A percentile compares a stretch with the other conserved stretches of the same genome.
These are phyloP conservation scores for Whitmania pigra DNA, from an alignment of 1,140 invertebrate species.

Conservation along the genomic window DNA sequence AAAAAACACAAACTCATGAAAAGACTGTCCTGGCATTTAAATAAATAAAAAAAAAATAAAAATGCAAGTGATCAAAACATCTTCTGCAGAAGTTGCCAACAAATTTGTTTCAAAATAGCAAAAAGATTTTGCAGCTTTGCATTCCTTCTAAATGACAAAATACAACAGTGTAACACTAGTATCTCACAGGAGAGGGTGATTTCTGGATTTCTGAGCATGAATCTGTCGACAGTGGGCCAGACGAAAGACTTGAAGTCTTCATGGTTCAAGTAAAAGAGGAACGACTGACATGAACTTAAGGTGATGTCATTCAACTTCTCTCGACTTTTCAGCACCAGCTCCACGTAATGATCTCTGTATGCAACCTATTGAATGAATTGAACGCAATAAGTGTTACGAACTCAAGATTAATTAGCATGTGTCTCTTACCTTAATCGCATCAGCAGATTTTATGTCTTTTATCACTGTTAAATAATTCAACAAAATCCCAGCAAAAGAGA, in stretches of 20 bases:
- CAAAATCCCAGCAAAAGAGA: slow-evolving; percentile 1
- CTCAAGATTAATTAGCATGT: too few relatives aligned
- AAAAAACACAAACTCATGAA: slow-evolving; percentile 18
- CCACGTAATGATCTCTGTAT: slow-evolving; percentile 27
- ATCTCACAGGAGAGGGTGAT: slow-evolving; percentile 56
- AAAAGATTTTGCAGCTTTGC: neutral
- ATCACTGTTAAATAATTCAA: neutral
- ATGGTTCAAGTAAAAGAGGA: slow-evolving; percentile 54
- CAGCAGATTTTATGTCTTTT: neutral
- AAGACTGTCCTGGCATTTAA: neutral
- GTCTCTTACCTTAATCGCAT: too few relatives aligned
- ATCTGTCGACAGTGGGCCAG: slow-evolving; percentile 72
- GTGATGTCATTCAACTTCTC: slow-evolving; percentile 15
- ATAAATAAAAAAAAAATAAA: too few relatives aligned
- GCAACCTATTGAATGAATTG: neutral
- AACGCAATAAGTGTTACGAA: too few relatives aligned
- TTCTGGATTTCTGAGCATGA: slow-evolving; percentile 85
- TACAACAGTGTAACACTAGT: neutral
- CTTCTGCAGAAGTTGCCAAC: neutral
- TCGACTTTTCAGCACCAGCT: slow-evolving; percentile 24
- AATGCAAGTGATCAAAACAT: neutral
- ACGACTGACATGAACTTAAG: slow-evolving; percentile 47
- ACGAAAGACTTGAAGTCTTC: slow-evolving; percentile 63
- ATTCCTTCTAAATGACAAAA: neutral
- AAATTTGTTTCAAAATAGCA: neutral